These are phyloP conservation scores for Parus major DNA, from an alignment of 2,113 vertebrate species.

Conservation along the genomic window DNA sequence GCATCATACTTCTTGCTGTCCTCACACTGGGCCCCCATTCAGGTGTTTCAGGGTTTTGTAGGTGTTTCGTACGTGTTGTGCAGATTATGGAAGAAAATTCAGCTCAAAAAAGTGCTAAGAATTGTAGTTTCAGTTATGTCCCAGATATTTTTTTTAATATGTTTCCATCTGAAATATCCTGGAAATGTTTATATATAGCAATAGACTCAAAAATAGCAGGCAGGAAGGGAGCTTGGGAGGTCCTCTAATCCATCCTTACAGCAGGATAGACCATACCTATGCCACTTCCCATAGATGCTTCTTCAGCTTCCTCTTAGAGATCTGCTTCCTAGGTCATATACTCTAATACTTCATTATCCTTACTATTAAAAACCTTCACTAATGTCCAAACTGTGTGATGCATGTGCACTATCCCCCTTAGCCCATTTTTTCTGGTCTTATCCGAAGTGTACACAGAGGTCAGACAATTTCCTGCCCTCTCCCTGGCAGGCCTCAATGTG, in stretches of 20 bases:
- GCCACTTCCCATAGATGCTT: background rate
- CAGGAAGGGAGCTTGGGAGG: background rate
- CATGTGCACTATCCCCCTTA: background rate
- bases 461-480: constrained; percentile 23
- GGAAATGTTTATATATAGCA: background rate
- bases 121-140: background rate
- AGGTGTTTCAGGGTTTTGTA: background rate
- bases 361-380: background rate
- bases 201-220: background rate
- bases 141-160: background rate
- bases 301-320: background rate
- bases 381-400: background rate
- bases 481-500: background rate
- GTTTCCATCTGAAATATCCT: background rate
- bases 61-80: background rate
- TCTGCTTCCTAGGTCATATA: background rate
- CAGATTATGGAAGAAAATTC: background rate
- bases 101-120: background rate
- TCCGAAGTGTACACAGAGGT: background rate
- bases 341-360: background rate
- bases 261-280: background rate
- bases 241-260: background rate
- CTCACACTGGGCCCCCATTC: background rate
- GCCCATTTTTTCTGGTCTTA: constrained; percentile 10
- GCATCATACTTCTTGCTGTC: background rate